A percentile compares a stretch with the other conserved stretches of the same genome.
Conservation (phyloP, 2,113 vertebrate species). For the Siniperca chuatsi region DNA sequence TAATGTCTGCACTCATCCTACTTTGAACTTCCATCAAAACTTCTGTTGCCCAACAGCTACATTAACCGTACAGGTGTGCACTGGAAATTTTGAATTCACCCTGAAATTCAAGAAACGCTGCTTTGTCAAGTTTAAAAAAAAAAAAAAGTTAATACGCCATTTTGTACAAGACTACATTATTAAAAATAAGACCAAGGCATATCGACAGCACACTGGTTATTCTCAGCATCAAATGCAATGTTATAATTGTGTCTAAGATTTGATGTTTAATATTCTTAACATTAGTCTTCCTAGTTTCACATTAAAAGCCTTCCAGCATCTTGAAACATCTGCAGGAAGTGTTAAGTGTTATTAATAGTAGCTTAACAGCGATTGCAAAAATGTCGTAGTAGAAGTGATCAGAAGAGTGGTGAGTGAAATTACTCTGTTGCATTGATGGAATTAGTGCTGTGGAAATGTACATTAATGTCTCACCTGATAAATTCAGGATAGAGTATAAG, state of each 20-base stretch:
- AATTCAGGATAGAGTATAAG: background rate
- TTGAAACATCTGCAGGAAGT: too few species aligned
- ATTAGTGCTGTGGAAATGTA: background rate
- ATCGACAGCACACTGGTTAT: background rate
- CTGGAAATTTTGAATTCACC: too few species aligned
- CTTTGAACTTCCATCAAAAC: background rate
- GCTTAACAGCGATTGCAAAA: too few species aligned
- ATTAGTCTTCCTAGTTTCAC: too few species aligned
- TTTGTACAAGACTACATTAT: background rate
- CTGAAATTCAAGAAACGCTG: background rate
- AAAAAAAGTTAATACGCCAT: background rate
- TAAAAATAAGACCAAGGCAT: background rate
- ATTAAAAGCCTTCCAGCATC: too few species aligned
- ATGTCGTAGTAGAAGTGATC: too few species aligned
- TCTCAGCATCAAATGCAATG: background rate
- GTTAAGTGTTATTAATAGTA: too few species aligned
- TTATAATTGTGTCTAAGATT: background rate
- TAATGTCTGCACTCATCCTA: background rate
- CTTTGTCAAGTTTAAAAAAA: background rate
- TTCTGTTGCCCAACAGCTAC: background rate
- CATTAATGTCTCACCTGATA: background rate
- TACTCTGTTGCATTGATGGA: background rate
- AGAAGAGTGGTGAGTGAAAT: background rate
- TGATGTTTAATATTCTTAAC: background rate
- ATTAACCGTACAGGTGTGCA: background rate